Evolutionary conservation across 2,113 vertebrate genomes (phyloP).

Genomic region (Phocoena phocoena): DNA sequence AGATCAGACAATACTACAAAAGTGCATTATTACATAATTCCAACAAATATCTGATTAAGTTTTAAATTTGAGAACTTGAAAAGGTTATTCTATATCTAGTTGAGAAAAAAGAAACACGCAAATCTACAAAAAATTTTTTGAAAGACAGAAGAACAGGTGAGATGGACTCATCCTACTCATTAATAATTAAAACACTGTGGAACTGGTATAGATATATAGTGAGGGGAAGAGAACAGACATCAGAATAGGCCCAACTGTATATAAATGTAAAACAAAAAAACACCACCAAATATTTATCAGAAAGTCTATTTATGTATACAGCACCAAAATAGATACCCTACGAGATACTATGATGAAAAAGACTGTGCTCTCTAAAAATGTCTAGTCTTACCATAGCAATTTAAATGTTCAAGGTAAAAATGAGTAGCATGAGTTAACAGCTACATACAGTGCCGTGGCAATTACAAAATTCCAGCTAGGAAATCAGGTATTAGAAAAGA

Average conservation of each 20-base stretch:
- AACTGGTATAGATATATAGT: background rate
- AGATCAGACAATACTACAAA: background rate
- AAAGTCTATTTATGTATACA: background rate
- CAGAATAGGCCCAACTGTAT: background rate
- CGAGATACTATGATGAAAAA: background rate
- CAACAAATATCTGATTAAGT: background rate
- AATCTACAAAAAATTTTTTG: background rate
- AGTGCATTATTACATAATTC: background rate
- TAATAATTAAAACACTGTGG: background rate
- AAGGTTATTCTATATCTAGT: background rate
- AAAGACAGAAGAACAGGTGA: background rate
- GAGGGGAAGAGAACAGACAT: background rate
- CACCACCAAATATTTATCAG: background rate
- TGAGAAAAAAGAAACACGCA: background rate
- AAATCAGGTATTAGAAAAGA: background rate
- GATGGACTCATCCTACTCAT: background rate
- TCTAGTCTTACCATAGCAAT: background rate
- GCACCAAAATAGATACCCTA: background rate
- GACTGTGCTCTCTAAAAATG: background rate
- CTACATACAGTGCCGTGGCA: background rate
- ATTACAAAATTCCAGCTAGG: background rate
- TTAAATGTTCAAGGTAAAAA: background rate
- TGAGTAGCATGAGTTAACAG: background rate
- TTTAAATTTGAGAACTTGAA: constrained; percentile 13
- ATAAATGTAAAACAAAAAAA: background rate